Evolutionary conservation across 2,888 invertebrate species (phyloP).

Genomic region (Ophraella communa): DNA sequence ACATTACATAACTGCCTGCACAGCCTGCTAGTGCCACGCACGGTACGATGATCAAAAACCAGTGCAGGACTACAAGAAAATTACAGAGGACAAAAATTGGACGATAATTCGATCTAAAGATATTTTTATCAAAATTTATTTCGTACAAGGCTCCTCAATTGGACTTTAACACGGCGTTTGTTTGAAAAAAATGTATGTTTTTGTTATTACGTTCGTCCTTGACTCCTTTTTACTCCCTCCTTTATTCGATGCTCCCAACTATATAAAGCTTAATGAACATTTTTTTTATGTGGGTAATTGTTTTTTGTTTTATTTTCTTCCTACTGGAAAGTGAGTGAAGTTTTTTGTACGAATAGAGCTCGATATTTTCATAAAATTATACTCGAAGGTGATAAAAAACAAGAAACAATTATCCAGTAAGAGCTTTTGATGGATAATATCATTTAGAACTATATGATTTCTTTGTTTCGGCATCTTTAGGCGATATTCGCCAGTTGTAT

Average conservation of each 20-base stretch:
- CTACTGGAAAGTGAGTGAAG: no score
- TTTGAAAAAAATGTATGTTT: conserved; percentile 26
- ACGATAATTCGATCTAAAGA: no score
- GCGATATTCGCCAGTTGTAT: conserved; percentile 99
- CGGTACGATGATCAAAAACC: conserved; percentile 43
- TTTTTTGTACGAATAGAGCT: no score
- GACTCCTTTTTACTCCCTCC: conserved; percentile 24
- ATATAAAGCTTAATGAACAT: conserved; percentile 38
- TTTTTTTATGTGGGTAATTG: conserved; percentile 33
- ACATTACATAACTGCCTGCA: conserved; percentile 57
- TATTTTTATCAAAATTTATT: no score
- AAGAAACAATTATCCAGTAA: conserved; percentile 29
- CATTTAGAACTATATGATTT: conserved; percentile 56
- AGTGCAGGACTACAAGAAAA: conserved; percentile 50
- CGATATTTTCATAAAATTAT: background rate
- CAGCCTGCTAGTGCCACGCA: conserved; percentile 61
- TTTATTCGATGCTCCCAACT: conserved; percentile 21
- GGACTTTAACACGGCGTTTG: conserved; percentile 44
- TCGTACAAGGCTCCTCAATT: conserved; percentile 60
- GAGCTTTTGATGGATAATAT: background rate
- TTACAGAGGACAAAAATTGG: conserved; percentile 3
- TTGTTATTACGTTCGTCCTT: conserved; percentile 36
- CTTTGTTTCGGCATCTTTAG: conserved; percentile 69
- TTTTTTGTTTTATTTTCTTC: no score
- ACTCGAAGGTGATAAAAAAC: conserved; percentile 7